These are phyloP conservation scores for Rhadina sibilatrix DNA, from an alignment of 2,113 vertebrate species.

Conservation along the genomic window DNA sequence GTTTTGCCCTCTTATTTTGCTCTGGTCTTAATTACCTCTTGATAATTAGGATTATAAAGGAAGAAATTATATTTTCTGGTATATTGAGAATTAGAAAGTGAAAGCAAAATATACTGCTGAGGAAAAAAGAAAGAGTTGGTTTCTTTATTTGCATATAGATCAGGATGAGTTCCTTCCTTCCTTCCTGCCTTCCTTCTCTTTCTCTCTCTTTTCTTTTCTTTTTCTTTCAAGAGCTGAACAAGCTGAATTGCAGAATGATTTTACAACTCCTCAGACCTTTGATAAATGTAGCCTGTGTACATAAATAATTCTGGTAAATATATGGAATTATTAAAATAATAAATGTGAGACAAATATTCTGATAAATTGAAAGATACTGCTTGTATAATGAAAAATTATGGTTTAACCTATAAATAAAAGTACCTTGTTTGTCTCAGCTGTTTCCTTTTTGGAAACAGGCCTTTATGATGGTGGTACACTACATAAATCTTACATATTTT, in stretches of 20 bases:
- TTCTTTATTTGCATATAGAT: not conserved
- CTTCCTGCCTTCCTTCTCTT: not conserved
- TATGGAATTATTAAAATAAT: conserved; percentile 41
- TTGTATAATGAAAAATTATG: not conserved
- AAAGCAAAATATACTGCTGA: not conserved
- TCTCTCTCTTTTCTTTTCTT: not conserved
- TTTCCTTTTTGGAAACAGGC: conserved; percentile 42
- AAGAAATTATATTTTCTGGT: not conserved
- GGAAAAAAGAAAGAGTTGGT: not conserved
- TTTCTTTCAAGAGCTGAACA: not conserved
- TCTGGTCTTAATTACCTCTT: not conserved
- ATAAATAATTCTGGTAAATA: not conserved
- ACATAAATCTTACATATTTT: conserved; percentile 34
- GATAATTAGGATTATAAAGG: not conserved
- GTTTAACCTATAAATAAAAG: conserved; percentile 26
- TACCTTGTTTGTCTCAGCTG: not conserved
- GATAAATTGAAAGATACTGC: conserved; percentile 18
- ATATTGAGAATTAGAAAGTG: not conserved
- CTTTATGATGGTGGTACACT: not conserved
- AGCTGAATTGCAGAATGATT: rapidly evolving
- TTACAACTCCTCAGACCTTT: not conserved
- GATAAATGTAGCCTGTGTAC: not conserved
- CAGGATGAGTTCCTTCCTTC: rapidly evolving
- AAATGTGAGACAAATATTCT: not conserved
- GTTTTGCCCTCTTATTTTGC: not conserved